Conservation (phyloP, 2,797 vertebrate species). For the Falco berigora region DNA sequence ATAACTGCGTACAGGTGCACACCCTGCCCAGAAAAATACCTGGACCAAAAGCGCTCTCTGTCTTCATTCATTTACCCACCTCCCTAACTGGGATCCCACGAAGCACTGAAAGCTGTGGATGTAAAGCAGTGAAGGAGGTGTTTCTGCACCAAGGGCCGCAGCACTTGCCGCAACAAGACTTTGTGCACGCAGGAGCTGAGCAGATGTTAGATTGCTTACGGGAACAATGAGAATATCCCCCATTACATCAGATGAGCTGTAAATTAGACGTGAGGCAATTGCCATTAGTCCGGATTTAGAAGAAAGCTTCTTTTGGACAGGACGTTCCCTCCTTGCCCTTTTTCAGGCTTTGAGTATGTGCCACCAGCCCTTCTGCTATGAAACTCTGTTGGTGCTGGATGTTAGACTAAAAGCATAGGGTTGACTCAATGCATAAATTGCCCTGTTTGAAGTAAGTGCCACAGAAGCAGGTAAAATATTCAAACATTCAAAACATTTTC, state of each 20-base stretch:
- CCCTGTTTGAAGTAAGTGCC: background rate
- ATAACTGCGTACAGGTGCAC: rapidly evolving
- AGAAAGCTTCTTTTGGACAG: background rate
- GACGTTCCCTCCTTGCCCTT: background rate
- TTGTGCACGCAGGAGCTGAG: background rate
- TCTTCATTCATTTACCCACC: background rate
- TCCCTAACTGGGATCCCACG: background rate
- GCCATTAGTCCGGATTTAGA: background rate
- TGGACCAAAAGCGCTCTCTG: background rate
- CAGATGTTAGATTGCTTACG: background rate
- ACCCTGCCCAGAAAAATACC: background rate
- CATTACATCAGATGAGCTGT: background rate
- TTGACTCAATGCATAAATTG: background rate
- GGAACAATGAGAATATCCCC: background rate
- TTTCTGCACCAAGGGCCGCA: background rate
- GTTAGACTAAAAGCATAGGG: background rate
- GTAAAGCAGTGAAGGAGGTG: background rate
- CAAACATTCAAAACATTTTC: background rate
- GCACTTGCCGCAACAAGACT: background rate
- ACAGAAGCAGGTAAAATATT: background rate
- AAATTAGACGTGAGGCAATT: background rate
- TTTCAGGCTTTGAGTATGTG: background rate
- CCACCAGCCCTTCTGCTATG: background rate
- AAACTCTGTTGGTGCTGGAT: background rate
- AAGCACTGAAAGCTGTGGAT: background rate